Percentiles rank a stretch among this genome's conserved stretches.
Evolutionary conservation across 2,797 vertebrate genomes (phyloP).

Genomic region (Anniella stebbinsi): DNA sequence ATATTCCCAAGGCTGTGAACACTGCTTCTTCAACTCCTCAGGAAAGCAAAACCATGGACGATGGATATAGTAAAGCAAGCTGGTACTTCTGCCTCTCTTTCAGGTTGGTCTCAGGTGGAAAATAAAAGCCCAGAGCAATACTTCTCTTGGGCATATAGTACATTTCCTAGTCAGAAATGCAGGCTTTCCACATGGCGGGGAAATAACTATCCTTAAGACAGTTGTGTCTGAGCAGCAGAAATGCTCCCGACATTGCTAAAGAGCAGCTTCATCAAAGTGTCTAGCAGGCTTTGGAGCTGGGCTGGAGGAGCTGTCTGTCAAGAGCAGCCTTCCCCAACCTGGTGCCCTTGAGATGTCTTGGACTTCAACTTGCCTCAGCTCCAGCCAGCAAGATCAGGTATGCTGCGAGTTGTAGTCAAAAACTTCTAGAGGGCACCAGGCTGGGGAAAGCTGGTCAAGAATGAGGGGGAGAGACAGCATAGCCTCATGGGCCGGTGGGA

Average conservation of each 20-base stretch:
- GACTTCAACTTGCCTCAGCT: too few relatives aligned
- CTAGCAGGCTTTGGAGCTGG: too few relatives aligned
- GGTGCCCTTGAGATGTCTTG: too few relatives aligned
- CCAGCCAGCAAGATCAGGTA: too few relatives aligned
- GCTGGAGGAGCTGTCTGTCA: too few relatives aligned
- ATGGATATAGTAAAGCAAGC: background rate
- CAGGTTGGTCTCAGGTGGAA: background rate
- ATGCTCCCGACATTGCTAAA: background rate
- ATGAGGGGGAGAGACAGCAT: too few relatives aligned
- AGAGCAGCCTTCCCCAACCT: too few relatives aligned
- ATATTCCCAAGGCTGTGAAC: background rate
- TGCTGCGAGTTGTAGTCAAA: too few relatives aligned
- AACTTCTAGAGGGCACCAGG: too few relatives aligned
- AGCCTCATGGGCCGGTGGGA: too few relatives aligned
- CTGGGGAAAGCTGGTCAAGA: too few relatives aligned
- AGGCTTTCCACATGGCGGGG: background rate
- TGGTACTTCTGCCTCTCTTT: background rate
- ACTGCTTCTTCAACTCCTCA: background rate
- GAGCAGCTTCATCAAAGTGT: background rate
- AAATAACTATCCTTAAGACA: background rate
- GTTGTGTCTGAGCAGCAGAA: background rate
- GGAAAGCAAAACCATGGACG: background rate
- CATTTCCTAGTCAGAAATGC: background rate
- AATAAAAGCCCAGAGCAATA: background rate
- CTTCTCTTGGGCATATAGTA: too few relatives aligned